Conservation (phyloP, 2,797 vertebrate species). For the Siniperca obscura region DNA sequence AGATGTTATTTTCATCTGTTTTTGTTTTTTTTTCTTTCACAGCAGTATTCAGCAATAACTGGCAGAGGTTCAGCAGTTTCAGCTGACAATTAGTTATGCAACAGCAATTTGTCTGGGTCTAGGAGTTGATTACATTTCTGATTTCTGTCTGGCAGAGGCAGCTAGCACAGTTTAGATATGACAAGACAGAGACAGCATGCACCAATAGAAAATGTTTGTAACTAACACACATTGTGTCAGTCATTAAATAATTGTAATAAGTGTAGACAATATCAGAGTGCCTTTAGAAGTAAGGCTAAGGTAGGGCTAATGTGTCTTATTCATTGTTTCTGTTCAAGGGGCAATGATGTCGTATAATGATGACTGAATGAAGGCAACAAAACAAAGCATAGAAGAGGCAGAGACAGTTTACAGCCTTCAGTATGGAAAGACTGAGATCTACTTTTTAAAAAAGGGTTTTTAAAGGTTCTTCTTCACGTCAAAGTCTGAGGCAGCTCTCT, state of each 20-base stretch:
- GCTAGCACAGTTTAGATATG: constrained; percentile 24
- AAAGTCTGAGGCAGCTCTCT: constrained; percentile 14
- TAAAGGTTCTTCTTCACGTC: background rate
- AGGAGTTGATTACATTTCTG: constrained; percentile 66
- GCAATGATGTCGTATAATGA: constrained; percentile 8
- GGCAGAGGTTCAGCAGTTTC: constrained; percentile 51
- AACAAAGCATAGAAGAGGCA: constrained; percentile 15
- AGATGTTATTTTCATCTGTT: constrained; percentile 30
- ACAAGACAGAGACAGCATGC: constrained; percentile 25
- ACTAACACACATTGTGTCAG: constrained; percentile 19
- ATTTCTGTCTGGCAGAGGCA: constrained; percentile 42
- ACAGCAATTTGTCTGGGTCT: constrained; percentile 56
- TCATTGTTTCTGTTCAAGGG: constrained; percentile 14
- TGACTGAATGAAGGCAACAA: constrained; percentile 16
- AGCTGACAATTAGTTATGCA: constrained; percentile 73
- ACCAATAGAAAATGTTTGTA: constrained; percentile 37
- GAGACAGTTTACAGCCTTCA: background rate
- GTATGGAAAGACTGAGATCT: background rate
- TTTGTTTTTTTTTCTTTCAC: constrained; percentile 4
- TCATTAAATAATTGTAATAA: background rate
- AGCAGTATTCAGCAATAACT: constrained; percentile 34
- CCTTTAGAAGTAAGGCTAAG: background rate
- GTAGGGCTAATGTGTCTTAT: background rate
- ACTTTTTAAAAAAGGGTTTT: background rate
- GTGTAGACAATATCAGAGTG: background rate